Base-by-base conservation (phyloP, 2,797 vertebrate species). In the Coluber constrictor region DNA sequence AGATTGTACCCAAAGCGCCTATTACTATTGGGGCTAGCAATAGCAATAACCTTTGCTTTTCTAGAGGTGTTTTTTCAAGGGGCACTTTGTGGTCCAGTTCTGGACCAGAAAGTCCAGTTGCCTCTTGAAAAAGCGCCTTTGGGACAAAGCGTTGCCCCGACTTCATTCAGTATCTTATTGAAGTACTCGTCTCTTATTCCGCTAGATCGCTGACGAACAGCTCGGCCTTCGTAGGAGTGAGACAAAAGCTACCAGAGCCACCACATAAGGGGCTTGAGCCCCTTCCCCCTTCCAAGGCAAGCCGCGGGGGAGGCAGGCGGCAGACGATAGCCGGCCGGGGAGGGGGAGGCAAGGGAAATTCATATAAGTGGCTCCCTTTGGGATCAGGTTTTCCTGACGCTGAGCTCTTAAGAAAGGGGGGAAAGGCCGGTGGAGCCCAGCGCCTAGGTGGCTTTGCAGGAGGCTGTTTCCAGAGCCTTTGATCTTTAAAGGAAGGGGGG, bases 321-420 rank as follows among this genome's bases (percentile, higher is more conserved):
- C 32, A 47, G 74, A 83, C 37, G 16, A 20, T 8, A 74, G 70
- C 18, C 70, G 9, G 8, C 20, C 11, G 10, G 8, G 32, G 1
- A 6, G 8, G 47, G 47, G 20, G 8, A 25, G 18, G 74, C 18
- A 12, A 47, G 37, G 74, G 86, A 2, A 1, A 79, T 56, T 32
- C 66, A 2, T 54, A 0, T 0, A 0, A 0, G 0, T 1, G 1
- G 10, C 0, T 20, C 25, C 16, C 56, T 91, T 10, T 23, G 0
- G 1, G 57, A 51, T 70, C 51, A 74, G 0, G 0, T 25, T 15
- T 92, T 90, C 66, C 66, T 23, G 27, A 27, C 9, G 54, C 59
- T 11, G 11, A 15, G 23, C 25, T 10, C 89, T 93, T 89, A 87
- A 32, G 29, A 60, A 32, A n/a, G 5, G 27, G 27, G 47, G 20